Base-by-base conservation (phyloP, 1,140 invertebrate genomes). In the Zeugodacus cucurbitae region DNA sequence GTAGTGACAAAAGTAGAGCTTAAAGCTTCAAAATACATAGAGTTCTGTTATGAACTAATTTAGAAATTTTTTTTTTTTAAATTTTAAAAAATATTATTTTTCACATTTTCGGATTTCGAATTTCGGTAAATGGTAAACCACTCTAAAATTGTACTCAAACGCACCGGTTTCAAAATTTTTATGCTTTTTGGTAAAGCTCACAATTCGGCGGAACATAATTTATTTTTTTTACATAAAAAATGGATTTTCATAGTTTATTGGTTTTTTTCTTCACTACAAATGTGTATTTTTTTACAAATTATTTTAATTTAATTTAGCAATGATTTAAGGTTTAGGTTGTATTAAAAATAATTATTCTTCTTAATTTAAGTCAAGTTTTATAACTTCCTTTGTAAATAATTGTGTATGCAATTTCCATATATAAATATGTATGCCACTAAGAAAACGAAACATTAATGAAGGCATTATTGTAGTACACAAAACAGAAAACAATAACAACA, bases 281-380 rank as follows among this genome's bases (percentile, higher is more conserved):
- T 74, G 34, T 74, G 10, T 22, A n/a, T 41, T 41, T 74, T 74
- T 82, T 48, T 82, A 82, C 4, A 37, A 74, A 74, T 41, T 41
- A 74, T 82, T 26, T n/a, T 82, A 82, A 82, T 82, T 48, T 82
- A 82, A 82, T 82, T 82, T 82, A 82, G 74, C 20, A 41, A 48
- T 48, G 41, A 48, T 87, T 87, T 87, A 87, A 87, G 87, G 87
- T 87, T 87, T 41, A 87, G 87, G 87, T 87, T 87, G 85, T 57
- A 59, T 86, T 58, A 29, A 22, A 48, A 26, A 62, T 62, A 62
- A 62, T 26, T 62, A 62, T 48, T 54, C 48, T 86, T 86, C 26
- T 86, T 22, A 58, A 59, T 58, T 82, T 41, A 82, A 37, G 34
- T 7, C 34, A n/a, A 48, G n/a, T 48, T 48, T 82, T 48, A 48